A percentile compares a stretch with the other conserved stretches of the same genome.
Evolutionary conservation across 92 coral and sea anemone species (phyloP).

Genomic region (Palythoa grandis): DNA sequence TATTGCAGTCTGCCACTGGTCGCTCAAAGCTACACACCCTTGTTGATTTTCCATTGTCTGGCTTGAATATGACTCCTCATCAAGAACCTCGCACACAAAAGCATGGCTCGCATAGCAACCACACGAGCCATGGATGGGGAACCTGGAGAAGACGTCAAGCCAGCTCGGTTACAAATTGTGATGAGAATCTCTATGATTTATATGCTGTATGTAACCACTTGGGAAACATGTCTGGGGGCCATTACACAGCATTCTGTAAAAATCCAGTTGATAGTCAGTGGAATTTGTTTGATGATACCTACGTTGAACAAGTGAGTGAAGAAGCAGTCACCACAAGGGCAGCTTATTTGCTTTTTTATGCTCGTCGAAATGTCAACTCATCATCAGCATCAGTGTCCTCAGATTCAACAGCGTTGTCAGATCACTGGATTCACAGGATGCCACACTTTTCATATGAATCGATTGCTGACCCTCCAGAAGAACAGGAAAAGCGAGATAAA

Average conservation of each 20-base stretch:
- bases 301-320: constrained; percentile 64
- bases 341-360: constrained; percentile 89
- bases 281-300: constrained; percentile 86
- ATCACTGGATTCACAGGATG: constrained; percentile 85
- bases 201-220: constrained; percentile 95
- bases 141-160: constrained; percentile 68
- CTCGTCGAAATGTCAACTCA: constrained; percentile 72
- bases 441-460: constrained; percentile 75
- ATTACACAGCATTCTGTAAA: constrained; percentile 90
- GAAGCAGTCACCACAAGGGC: constrained; percentile 70
- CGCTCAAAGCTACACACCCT: constrained; percentile 91
- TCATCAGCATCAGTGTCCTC: constrained; percentile 79
- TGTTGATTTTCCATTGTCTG: constrained; percentile 78
- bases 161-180: constrained; percentile 57
- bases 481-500: constrained; percentile 22
- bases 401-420: constrained; percentile 59
- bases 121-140: constrained; percentile 61
- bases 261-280: constrained; percentile 87
- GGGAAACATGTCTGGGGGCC: constrained; percentile 95
- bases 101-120: constrained; percentile 51
- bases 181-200: constrained; percentile 82
- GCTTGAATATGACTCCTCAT: constrained; percentile 83
- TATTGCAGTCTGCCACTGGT: constrained; percentile 70
- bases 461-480: constrained; percentile 55
- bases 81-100: constrained; percentile 78